Percentiles rank a stretch among this genome's conserved stretches.
Conservation (phyloP, 2,113 vertebrate species). For the Platysternon megacephalum region DNA sequence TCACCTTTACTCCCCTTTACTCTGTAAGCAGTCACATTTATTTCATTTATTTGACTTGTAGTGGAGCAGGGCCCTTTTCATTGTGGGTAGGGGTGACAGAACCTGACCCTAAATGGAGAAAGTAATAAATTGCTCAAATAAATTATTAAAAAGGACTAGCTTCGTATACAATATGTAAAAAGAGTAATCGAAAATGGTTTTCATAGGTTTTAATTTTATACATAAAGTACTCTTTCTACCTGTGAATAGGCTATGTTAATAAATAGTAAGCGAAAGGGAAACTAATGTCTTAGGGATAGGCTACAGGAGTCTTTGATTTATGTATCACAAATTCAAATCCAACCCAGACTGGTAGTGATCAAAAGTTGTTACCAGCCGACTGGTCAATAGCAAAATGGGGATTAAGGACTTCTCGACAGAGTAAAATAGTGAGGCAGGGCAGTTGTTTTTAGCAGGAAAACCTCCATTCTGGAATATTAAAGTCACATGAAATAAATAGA, state of each 20-base stretch:
- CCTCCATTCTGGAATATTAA: background rate
- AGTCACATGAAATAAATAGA: background rate
- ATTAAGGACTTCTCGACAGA: background rate
- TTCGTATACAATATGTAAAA: background rate
- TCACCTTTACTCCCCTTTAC: background rate
- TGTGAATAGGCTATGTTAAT: background rate
- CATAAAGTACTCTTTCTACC: fast-evolving
- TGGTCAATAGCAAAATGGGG: background rate
- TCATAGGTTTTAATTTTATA: background rate
- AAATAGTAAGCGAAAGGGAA: background rate
- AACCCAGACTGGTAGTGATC: background rate
- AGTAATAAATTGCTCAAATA: background rate
- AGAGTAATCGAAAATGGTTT: background rate
- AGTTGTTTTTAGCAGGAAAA: background rate
- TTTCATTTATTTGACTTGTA: background rate
- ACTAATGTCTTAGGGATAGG: background rate
- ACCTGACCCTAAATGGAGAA: background rate
- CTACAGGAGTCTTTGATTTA: background rate
- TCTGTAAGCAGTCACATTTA: background rate
- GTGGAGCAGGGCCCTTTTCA: background rate
- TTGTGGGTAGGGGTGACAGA: background rate
- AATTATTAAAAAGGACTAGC: background rate
- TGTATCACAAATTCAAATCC: background rate
- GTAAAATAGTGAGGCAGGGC: background rate
- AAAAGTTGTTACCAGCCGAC: background rate